Conservation (phyloP, 37 sponge, comb jelly and placozoan species). For the Haliclona indistincta region DNA sequence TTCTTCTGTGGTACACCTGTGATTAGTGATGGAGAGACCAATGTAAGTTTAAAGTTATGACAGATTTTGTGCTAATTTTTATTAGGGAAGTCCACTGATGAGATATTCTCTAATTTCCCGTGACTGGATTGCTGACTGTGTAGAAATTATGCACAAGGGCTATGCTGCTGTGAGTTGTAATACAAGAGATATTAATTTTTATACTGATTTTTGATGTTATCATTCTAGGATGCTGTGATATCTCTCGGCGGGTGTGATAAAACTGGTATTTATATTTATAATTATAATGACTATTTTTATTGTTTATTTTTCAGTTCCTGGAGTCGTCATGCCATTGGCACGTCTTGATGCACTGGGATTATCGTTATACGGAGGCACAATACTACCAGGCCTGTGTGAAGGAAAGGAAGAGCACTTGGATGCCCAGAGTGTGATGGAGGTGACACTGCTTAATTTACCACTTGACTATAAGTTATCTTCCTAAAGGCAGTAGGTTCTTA, state of each 20-base stretch:
- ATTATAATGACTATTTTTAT: neutral
- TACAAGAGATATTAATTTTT: neutral
- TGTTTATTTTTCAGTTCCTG: constrained; percentile 49
- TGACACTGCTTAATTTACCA: neutral
- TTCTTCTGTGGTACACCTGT: constrained; percentile 75
- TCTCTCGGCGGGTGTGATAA: constrained; percentile 77
- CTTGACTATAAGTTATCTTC: neutral
- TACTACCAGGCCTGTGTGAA: constrained; percentile 59
- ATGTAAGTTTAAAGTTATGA: constrained; percentile 29
- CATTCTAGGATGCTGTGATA: constrained; percentile 59
- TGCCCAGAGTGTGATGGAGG: constrained; percentile 73
- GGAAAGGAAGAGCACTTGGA: constrained; percentile 46
- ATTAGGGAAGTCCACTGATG: constrained; percentile 67
- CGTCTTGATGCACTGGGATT: constrained; percentile 65
- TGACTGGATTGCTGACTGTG: constrained; percentile 79
- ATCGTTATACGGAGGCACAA: constrained; percentile 72
- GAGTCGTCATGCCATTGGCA: constrained; percentile 76
- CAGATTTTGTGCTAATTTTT: neutral
- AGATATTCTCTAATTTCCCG: constrained; percentile 74
- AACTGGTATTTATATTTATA: constrained; percentile 19
- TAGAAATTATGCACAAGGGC: constrained; percentile 76
- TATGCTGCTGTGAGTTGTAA: constrained; percentile 56
- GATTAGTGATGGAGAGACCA: constrained; percentile 74
- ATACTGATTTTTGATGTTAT: neutral
- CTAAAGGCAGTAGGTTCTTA: constrained; percentile 71